Base-by-base conservation (phyloP, 2,888 invertebrate species). In the Diogma glabrata region DNA sequence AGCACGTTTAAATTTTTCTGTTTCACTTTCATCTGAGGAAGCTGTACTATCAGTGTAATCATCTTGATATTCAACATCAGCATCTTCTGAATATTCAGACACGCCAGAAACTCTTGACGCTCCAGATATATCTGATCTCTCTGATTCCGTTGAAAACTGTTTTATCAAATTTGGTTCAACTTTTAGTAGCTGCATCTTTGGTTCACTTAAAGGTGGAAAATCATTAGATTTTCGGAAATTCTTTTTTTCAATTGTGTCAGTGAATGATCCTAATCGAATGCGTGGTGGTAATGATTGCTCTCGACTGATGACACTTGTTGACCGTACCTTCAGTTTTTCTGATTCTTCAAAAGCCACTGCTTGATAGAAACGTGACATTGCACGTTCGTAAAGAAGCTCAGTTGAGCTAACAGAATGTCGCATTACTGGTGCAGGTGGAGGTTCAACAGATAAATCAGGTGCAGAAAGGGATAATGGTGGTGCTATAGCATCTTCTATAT, bases 381-480 rank as follows among this genome's bases (percentile, higher is more conserved):
- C 84, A 43, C 81, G 76, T 64, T 88, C 88, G 64, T 87, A 87
- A 1, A 90, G 74, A 5, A 90, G 72, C 64, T 89, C 89, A 0
- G 87, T 84, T 3, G 88, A 88, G 62, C 89, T 89, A 22, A 85
- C 84, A 1, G 87, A 84, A 58, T 81, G 77, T 23, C 85, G 77
- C 28, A 88, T 67, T 2, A 72, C 69, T 50, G 74, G 72, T 46
- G 77, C 71, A 20, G 74, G 71, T 19, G 78, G 75, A 45, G 79
- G 74, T 59, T 81, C 76, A 47, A 75, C 73, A 60, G 82, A 81
- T 53, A 89, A 68, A 64, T 89, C 88, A 0, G 89, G 89, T 10
- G 88, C 81, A 1, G 89, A 89, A 49, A 88, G 73, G 0, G 89
- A 89, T 59, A 88, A 75, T 12, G 87, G 87, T 40, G 88, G 82